Evolutionary conservation across 1,140 invertebrate genomes (phyloP).

Genomic region (Physella acuta): DNA sequence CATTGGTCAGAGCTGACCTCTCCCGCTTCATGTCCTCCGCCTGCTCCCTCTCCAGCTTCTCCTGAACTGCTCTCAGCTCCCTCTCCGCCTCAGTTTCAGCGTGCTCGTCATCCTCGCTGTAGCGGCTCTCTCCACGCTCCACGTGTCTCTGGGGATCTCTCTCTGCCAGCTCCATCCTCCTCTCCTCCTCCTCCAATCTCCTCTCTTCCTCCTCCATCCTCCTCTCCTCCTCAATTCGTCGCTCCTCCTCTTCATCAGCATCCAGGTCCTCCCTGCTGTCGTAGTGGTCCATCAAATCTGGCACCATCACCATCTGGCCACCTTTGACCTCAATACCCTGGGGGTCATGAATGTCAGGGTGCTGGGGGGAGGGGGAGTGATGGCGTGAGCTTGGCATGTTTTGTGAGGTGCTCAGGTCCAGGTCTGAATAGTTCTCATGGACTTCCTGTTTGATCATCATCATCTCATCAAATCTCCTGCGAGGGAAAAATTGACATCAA

Average conservation of each 20-base stretch:
- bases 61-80: constrained; percentile 10
- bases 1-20: not conserved
- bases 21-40: constrained; percentile 15
- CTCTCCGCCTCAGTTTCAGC: constrained; percentile 12
- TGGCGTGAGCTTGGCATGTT: not conserved
- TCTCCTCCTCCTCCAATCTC: not conserved
- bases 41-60: constrained; percentile 18
- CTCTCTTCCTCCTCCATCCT: not conserved
- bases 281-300: constrained; percentile 19
- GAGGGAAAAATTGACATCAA: not conserved
- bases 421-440: constrained; percentile 24
- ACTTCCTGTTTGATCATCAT: constrained; percentile 34
- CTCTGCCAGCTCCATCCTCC: not conserved
- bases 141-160: not conserved
- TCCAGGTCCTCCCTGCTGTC: constrained; percentile 5
- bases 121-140: not conserved
- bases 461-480: constrained; percentile 29
- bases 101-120: not conserved
- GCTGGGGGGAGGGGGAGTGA: not conserved
- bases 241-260: constrained; percentile 13
- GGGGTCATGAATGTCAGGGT: not conserved
- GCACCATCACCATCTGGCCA: constrained; percentile 25
- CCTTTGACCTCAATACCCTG: constrained; percentile 14
- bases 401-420: constrained; percentile 20
- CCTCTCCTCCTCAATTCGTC: not conserved